Percentiles rank a stretch among this genome's conserved stretches.
Conservation (phyloP, 2,113 vertebrate genomes). For the Copsychus sechellarum region DNA sequence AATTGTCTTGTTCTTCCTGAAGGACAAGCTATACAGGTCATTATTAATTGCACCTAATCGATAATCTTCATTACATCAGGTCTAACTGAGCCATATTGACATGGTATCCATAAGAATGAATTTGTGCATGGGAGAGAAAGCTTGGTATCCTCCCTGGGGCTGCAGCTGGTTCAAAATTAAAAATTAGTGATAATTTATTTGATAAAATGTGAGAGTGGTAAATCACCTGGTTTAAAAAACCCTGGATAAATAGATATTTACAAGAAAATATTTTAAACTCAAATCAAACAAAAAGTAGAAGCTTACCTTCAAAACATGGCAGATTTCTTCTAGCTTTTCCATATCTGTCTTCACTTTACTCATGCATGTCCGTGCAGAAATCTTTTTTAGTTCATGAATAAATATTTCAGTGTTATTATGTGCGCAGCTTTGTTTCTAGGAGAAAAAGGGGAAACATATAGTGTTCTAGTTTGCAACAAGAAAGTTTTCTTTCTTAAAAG, state of each 20-base stretch:
- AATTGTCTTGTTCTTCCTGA: background rate
- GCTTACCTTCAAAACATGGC: background rate
- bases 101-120: background rate
- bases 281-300: background rate
- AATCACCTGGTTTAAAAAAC: background rate
- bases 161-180: background rate
- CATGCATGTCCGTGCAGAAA: fast-evolving
- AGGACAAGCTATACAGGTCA: background rate
- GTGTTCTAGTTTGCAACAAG: background rate
- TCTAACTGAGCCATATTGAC: background rate
- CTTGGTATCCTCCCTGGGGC: background rate
- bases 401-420: background rate
- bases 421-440: background rate
- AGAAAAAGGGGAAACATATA: background rate
- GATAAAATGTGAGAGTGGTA: background rate
- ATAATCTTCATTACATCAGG: background rate
- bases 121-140: background rate
- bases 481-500: background rate
- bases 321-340: fast-evolving
- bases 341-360: background rate
- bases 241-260: too few species aligned
- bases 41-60: background rate
- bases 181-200: background rate
- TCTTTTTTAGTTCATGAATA: background rate
- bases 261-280: background rate